Base-by-base conservation (phyloP, 2,888 invertebrate genomes). In the Ophioninae sp. region DNA sequence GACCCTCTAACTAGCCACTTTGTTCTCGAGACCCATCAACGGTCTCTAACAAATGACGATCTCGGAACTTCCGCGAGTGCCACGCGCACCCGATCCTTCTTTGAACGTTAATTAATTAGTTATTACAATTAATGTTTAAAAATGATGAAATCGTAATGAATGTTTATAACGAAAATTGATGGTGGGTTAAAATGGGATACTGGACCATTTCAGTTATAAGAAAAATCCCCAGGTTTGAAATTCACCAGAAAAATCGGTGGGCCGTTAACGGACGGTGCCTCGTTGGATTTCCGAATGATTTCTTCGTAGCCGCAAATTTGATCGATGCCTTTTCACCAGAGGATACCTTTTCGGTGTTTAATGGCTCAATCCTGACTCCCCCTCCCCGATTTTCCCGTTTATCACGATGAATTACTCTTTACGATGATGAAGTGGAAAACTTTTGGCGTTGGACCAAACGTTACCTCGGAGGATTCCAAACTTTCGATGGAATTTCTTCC, bases 1-100 rank as follows among this genome's bases (percentile, higher is more conserved):
- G 69, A 75, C 71, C 37, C 67, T 79, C 76, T 79, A 79, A 75
- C 69, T 75, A 79, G 67, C 63, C 41, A 23, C 37, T n/a, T 81
- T 81, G 79, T 59, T 76, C 72, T 61, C 74, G 41, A 65, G 39
- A 59, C 23, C 75, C 65, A 74, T 71, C 37, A 58, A 56, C 64
- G 23, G 58, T 65, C 51, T n/a, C 37, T 64, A 39, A 58, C 75
- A 2, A 6, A 51, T 71, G 10, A 17, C 20, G 20, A 17, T 41
- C 23, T 64, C 39, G 10, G 22, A 64, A 64, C 20, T n/a, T 30
- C 64, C 23, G 51, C 51, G 39, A 51, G 9, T 64, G 30, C 51
- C 64, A 51, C 64, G 65, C 23, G 41, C 9, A 67, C 51, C 51
- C 17, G 17, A 51, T 51, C 51, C 13, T 13, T 51, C 17, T 17